Conservation (phyloP, 2,113 vertebrate species). For the Meleagris gallopavo region DNA sequence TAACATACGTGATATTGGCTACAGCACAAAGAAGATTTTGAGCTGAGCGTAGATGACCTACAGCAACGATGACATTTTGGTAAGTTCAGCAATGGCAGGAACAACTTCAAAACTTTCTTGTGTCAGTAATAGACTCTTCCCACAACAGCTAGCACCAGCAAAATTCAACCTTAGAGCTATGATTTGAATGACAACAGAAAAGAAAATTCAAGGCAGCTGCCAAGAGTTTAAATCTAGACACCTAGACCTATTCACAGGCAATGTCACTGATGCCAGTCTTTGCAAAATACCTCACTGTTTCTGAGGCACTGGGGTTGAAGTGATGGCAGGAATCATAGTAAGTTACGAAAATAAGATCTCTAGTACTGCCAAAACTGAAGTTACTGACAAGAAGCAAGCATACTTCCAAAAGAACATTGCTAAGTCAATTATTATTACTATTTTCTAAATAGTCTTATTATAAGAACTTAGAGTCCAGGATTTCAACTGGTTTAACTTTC, state of each 20-base stretch:
- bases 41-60: neutral
- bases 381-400: neutral
- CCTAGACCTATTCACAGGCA: neutral
- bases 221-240: slow-evolving; percentile 22
- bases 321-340: neutral
- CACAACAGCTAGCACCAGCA: neutral
- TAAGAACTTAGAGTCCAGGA: neutral
- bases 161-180: slow-evolving; percentile 14
- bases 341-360: neutral
- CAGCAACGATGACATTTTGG: neutral
- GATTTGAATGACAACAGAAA: slow-evolving; percentile 9
- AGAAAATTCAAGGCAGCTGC: slow-evolving; percentile 32
- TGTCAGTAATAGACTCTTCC: slow-evolving; percentile 18
- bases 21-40: neutral
- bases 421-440: neutral
- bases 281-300: neutral
- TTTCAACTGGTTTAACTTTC: neutral
- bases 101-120: slow-evolving; percentile 22
- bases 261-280: neutral
- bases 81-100: neutral
- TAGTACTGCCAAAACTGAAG: neutral
- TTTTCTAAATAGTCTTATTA: neutral
- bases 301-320: neutral
- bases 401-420: neutral
- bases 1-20: neutral